Evolutionary conservation across 2,113 vertebrate genomes (phyloP), one percentile per base, ranked within the genome.

Genomic region (Salvator merianae): DNA sequence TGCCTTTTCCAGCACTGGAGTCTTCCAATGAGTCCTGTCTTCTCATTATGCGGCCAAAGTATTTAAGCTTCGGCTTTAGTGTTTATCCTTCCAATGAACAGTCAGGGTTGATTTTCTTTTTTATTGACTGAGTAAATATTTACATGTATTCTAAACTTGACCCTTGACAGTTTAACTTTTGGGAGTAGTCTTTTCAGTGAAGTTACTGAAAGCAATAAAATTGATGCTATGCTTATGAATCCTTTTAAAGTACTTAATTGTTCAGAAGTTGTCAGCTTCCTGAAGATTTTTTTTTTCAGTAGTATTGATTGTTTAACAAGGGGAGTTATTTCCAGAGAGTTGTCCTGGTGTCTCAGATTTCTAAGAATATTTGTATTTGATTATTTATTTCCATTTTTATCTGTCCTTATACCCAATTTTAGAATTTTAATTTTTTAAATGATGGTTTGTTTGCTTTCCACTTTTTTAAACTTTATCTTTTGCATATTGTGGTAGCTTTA

Each of bases 121-220:
- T 20, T 53, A 53, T 14, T 59, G 55, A 20, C 55, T 20, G 55
- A 59, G 55, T 16, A 59, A 84, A 85, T 85, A 79, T 85, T 85
- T 72, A n/a, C 83, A 72, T 36, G 10, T 8, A 50, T 82, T 74
- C 59, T 73, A 63, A 73, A 65, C n/a, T 65, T 84, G 68, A 34
- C 30, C 26, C 50, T 62, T 79, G 53, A 79, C 40, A 73, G 30
- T 85, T 79, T 82, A 43, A 82, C 81, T 82, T 59, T 4, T 65
- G 53, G 77, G 68, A 73, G 68, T 79, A 38, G n/a, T 43, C 16
- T 20, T 69, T 63, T 50, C n/a, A n/a, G n/a, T 36, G 7, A 5
- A 10, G 22, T 66, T 59, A 47, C 36, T 72, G 40, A 7, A 36
- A 84, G 9, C 55, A 72, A 53, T 72, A 59, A 73, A 85, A 50